Conservation (phyloP, 30 jellyfish, hydroid and myxozoan species). For the Turritopsis rubra region DNA sequence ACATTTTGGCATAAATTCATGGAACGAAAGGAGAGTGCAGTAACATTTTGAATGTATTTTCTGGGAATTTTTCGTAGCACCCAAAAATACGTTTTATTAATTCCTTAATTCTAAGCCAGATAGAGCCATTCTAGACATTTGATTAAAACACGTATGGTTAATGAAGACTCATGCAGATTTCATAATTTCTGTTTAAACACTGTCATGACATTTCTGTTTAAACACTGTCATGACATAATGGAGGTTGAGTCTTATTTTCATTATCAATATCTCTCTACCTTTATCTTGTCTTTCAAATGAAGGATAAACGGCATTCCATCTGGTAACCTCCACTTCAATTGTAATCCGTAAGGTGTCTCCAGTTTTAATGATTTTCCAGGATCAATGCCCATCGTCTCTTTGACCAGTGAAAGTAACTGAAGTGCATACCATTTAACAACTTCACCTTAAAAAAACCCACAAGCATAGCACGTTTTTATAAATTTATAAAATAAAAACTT, state of each 20-base stretch:
- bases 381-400: slow-evolving; percentile 42
- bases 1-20: no score
- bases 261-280: slow-evolving; percentile 33
- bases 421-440: slow-evolving; percentile 78
- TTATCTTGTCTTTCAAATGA: slow-evolving; percentile 76
- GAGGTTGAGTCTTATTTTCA: background rate
- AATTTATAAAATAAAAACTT: background rate
- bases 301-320: slow-evolving; percentile 83
- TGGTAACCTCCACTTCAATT: slow-evolving; percentile 75
- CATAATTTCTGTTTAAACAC: no score
- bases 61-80: no score
- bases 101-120: no score
- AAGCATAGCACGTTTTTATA: no score
- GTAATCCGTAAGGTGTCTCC: slow-evolving; percentile 88
- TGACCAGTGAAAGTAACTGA: slow-evolving; percentile 70
- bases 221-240: background rate
- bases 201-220: no score
- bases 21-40: no score
- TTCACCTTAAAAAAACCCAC: slow-evolving; percentile 24
- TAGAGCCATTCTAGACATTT: no score
- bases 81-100: no score
- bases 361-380: slow-evolving; percentile 42
- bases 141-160: no score
- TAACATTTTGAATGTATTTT: no score
- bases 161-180: no score